These are phyloP conservation scores for Acanthurus leucopareius DNA, from an alignment of 2,797 vertebrate species.

Conservation along the genomic window DNA sequence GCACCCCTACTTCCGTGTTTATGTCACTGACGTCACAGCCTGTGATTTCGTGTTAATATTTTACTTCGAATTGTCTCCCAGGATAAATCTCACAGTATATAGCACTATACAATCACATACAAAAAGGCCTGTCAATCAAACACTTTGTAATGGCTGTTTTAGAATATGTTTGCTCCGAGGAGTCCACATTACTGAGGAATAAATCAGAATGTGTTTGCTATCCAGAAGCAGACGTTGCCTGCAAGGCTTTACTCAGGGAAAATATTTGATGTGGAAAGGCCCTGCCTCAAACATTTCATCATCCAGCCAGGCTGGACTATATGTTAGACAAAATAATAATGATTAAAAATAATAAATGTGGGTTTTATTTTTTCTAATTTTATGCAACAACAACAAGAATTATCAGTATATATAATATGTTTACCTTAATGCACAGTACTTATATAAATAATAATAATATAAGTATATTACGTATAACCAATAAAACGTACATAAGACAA, in stretches of 20 bases:
- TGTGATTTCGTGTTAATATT: not conserved
- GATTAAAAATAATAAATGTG: not conserved
- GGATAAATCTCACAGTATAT: not conserved
- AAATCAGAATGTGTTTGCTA: too few species aligned
- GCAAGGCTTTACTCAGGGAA: not conserved
- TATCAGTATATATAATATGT: too few species aligned
- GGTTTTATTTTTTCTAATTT: not conserved
- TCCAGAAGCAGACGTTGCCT: not conserved
- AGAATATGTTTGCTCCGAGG: not conserved
- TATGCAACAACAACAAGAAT: not conserved
- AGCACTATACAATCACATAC: fast-evolving
- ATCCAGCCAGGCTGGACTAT: not conserved
- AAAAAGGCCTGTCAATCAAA: fast-evolving
- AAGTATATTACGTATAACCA: too few species aligned
- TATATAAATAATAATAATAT: too few species aligned
- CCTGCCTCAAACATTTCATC: conserved; percentile 1
- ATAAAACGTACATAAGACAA: too few species aligned
- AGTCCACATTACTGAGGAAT: not conserved
- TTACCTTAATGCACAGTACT: too few species aligned
- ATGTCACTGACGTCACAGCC: not conserved
- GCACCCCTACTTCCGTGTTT: conserved; percentile 28
- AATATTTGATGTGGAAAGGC: fast-evolving
- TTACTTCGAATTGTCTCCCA: fast-evolving
- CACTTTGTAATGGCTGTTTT: fast-evolving
- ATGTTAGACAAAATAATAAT: not conserved